Evolutionary conservation across 2,113 vertebrate genomes (phyloP), one percentile per base, ranked within the genome.

Genomic region (Bufo gargarizans): DNA sequence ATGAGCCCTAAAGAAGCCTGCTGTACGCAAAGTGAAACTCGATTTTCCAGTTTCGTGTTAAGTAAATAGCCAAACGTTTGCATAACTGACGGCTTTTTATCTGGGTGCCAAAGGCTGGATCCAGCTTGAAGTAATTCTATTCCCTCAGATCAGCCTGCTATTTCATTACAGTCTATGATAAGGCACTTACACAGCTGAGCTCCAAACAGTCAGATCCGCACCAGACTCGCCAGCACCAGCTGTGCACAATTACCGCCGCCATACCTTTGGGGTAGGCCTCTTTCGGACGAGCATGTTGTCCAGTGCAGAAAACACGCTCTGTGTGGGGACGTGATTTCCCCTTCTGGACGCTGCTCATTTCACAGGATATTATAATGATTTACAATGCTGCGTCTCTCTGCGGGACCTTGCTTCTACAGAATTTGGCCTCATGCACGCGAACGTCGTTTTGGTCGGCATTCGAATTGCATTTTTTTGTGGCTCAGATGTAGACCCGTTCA

Each of bases 11-110:
- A 22, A 82, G 49, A 82, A 77, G 50, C 20, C 16, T 0, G 71
- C 80, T 67, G 22, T 45, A 59, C n/a, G 20, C 80, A 77, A 69
- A 77, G n/a, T 19, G 56, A 88, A 88, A 89, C 87, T 84, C 50
- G 74, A 67, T 78, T 72, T 89, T 78, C 82, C 56, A 58, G 71
- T 84, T 89, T 84, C 59, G 61, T 83, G 81, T 67, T 63, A 77
- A 59, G 81, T 77, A 84, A 43, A 67, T 19, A 55, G 58, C 72
- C 19, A 58, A 47, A 50, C 55, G 76, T 89, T 89, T 89, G 87
- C 87, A 84, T 89, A 89, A 84, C 72, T 69, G 82, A 84, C 87
- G 84, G 50, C 50, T 77, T 74, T 49, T 69, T 89, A 84, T 84
- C 81, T 78, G 7, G 50, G 56, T 22, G 71, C 56, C 58, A 78